phyloP scores from a whole-genome alignment of 2,888 invertebrate genomes.

The Eudiplozoon nipponicum region DNA sequence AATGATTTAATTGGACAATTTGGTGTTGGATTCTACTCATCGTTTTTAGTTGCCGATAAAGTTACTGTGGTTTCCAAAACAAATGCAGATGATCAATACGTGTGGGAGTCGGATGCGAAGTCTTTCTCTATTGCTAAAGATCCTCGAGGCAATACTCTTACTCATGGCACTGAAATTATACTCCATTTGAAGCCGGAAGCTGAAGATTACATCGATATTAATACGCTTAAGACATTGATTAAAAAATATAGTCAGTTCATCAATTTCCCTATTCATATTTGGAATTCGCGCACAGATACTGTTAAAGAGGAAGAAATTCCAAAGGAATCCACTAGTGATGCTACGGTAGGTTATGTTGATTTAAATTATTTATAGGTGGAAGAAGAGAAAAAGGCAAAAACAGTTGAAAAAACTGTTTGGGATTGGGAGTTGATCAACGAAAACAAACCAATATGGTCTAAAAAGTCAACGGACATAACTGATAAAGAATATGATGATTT shows the following conservation, averaged over 20 bases:
- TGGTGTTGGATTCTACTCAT: slow-evolving; percentile 94
- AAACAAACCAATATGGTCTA: slow-evolving; percentile 89
- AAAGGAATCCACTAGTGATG: slow-evolving; percentile 18
- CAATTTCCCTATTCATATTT: slow-evolving; percentile 82
- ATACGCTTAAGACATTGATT: slow-evolving; percentile 55
- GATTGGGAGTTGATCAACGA: slow-evolving; percentile 86
- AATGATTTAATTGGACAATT: slow-evolving; percentile 99
- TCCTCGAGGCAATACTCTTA: slow-evolving; percentile 54
- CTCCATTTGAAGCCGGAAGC: slow-evolving; percentile 82
- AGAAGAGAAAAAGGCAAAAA: slow-evolving; percentile 37
- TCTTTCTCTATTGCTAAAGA: slow-evolving; percentile 61
- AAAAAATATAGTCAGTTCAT: slow-evolving; percentile 97
- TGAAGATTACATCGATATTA: slow-evolving; percentile 62
- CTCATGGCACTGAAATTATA: slow-evolving; percentile 55
- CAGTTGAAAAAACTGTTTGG: slow-evolving; percentile 69
- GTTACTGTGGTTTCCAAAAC: slow-evolving; percentile 79
- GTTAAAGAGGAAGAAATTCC: slow-evolving; percentile 29
- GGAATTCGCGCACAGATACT: slow-evolving; percentile 45
- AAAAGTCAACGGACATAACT: slow-evolving; percentile 49
- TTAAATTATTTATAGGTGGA: slow-evolving; percentile 33
- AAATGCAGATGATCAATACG: slow-evolving; percentile 52
- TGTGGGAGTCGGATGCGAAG: slow-evolving; percentile 83
- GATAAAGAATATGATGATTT: slow-evolving; percentile 70
- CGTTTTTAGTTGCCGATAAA: slow-evolving; percentile 72
- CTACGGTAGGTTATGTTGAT: slow-evolving; percentile 19